phyloP scores from a whole-genome alignment of 2,888 invertebrate genomes.

The Drosophila melanosoma region DNA sequence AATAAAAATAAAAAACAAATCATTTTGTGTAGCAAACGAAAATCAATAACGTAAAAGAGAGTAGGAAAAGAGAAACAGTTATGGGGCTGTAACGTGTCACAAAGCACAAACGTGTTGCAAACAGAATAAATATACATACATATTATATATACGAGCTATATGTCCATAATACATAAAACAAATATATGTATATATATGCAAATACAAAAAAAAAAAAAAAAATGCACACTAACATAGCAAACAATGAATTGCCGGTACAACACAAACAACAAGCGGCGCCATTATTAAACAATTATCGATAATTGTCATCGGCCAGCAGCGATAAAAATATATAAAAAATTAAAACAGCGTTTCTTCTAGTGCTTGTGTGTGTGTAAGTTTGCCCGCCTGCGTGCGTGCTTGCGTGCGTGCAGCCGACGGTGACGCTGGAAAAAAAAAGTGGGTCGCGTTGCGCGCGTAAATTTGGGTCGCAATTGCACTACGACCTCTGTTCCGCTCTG shows the following conservation, averaged over 20 bases:
- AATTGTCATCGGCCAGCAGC: conserved; percentile 56
- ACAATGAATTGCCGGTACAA: conserved; percentile 60
- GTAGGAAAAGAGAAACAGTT: conserved; percentile 20
- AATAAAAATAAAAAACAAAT: conserved; percentile 23
- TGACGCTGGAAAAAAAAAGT: conserved; percentile 50
- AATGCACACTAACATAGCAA: conserved; percentile 49
- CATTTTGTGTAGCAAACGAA: conserved; percentile 51
- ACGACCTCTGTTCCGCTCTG: conserved; percentile 24
- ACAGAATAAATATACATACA: conserved; percentile 1
- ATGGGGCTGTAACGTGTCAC: conserved; percentile 17
- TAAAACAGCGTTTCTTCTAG: conserved; percentile 12
- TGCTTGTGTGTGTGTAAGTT: conserved; percentile 5
- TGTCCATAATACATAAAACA: background rate
- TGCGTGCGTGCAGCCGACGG: conserved; percentile 33
- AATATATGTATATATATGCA: background rate
- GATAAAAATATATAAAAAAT: conserved; percentile 34
- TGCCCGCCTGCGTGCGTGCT: conserved; percentile 14
- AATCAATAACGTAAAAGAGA: conserved; percentile 68
- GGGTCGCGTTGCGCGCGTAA: conserved; percentile 72
- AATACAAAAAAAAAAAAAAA: conserved; percentile 25
- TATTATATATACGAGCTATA: conserved; percentile 1
- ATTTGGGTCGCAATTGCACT: conserved; percentile 63
- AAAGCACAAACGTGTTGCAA: conserved; percentile 16
- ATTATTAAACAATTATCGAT: conserved; percentile 67
- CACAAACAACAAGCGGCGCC: conserved; percentile 39